Conservation (phyloP, 2,797 vertebrate genomes). For the Pipistrellus pygmaeus region DNA sequence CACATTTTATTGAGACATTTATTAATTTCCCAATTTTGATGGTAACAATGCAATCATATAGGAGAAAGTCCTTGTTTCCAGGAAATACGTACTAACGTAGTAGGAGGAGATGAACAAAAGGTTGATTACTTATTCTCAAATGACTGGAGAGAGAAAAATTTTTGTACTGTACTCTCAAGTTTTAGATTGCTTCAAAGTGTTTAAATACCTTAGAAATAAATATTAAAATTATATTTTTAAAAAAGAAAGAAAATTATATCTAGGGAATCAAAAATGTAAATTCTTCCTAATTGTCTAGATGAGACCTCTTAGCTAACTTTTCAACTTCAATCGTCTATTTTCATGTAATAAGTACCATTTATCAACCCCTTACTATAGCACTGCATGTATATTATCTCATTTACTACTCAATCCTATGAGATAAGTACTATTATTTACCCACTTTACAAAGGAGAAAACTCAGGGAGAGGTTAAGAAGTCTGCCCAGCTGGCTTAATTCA, state of each 20-base stretch:
- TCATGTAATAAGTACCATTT: constrained; percentile 13
- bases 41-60: background rate
- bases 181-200: background rate
- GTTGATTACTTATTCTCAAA: background rate
- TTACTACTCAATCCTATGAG: background rate
- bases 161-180: background rate
- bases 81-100: background rate
- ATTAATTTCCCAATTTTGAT: background rate
- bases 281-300: background rate
- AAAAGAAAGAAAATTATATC: background rate
- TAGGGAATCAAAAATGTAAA: background rate
- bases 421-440: background rate
- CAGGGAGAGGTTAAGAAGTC: background rate
- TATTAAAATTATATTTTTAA: background rate
- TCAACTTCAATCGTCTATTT: background rate
- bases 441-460: constrained; percentile 41
- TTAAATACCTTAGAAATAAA: constrained; percentile 6
- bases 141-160: background rate
- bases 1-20: background rate
- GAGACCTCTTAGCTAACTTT: background rate
- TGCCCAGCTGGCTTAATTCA: background rate
- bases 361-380: background rate
- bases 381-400: background rate
- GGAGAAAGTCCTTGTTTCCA: background rate
- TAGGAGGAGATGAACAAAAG: background rate